phyloP scores from a whole-genome alignment of 2,888 invertebrate genomes.

The Drosophila anceps region DNA sequence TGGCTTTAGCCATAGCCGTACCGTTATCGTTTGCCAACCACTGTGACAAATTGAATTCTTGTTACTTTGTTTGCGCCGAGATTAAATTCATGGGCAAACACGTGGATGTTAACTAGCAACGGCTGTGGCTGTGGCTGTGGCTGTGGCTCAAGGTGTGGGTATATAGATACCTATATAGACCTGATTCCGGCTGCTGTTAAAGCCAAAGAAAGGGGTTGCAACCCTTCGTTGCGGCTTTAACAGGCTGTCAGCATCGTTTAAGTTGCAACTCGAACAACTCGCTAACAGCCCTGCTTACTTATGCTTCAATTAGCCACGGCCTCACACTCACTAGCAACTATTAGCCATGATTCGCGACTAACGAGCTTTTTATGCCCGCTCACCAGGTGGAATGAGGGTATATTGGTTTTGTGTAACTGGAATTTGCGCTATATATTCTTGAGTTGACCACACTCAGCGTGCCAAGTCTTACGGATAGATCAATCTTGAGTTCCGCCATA shows the following conservation, averaged over 20 bases:
- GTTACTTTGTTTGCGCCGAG: slow-evolving; percentile 78
- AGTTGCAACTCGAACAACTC: slow-evolving; percentile 7
- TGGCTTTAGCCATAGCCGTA: slow-evolving; percentile 13
- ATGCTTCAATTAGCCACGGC: slow-evolving; percentile 61
- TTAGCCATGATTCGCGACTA: slow-evolving; percentile 24
- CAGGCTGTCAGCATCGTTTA: slow-evolving; percentile 15
- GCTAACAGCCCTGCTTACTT: slow-evolving; percentile 54
- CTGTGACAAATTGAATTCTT: slow-evolving; percentile 83
- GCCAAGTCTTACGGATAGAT: not conserved
- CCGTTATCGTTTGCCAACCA: slow-evolving; percentile 56
- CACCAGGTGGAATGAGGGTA: not conserved
- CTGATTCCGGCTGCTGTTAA: not conserved
- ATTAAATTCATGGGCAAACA: slow-evolving; percentile 72
- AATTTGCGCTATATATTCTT: not conserved
- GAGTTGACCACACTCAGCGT: no score
- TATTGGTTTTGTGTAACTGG: not conserved
- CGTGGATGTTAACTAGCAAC: slow-evolving; percentile 63
- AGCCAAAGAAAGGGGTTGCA: slow-evolving; percentile 10
- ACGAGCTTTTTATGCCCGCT: not conserved
- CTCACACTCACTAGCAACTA: slow-evolving; percentile 46
- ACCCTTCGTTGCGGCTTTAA: slow-evolving; percentile 32
- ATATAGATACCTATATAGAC: no score
- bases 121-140: not conserved
- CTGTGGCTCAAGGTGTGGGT: not conserved
- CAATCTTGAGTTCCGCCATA: no score